These are phyloP conservation scores for Anthrax anthrax DNA, from an alignment of 2,888 invertebrate genomes.

Conservation along the genomic window DNA sequence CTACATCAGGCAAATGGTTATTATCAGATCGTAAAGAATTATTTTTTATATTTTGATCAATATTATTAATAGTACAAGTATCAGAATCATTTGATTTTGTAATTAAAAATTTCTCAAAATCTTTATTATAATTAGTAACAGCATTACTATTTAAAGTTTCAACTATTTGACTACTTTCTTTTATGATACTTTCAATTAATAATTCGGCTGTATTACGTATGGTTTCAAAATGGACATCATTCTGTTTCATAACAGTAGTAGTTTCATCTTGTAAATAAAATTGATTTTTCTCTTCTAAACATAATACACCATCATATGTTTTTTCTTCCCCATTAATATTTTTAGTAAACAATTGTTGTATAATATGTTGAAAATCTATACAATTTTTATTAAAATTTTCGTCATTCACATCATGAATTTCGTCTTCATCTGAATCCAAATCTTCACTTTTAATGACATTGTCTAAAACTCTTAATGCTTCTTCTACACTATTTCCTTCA, in stretches of 20 bases:
- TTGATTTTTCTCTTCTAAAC: no score
- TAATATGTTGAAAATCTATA: conserved; percentile 10
- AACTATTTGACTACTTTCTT: conserved; percentile 10
- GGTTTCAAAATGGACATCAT: conserved; percentile 2
- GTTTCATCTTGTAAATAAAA: no score
- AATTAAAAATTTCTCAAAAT: not conserved
- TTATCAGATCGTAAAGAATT: no score
- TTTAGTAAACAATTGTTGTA: conserved; percentile 9
- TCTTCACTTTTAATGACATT: conserved; percentile 15
- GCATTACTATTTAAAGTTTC: not conserved
- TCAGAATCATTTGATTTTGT: no score
- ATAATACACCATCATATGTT: conserved; percentile 2
- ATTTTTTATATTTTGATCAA: no score
- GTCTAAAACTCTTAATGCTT: conserved; percentile 15
- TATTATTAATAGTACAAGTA: no score
- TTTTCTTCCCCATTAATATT: conserved; percentile 2
- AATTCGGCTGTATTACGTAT: conserved; percentile 2
- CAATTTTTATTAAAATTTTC: conserved; percentile 7
- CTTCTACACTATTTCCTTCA: conserved; percentile 15
- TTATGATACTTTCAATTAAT: conserved; percentile 15
- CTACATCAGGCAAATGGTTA: no score
- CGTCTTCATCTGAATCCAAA: not conserved
- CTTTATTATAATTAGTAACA: not conserved
- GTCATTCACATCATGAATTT: not conserved
- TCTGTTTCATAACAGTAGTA: not conserved